Evolutionary conservation across 1,140 invertebrate species (phyloP), one percentile per base, ranked within the genome.

Genomic region (Tenebrio molitor): DNA sequence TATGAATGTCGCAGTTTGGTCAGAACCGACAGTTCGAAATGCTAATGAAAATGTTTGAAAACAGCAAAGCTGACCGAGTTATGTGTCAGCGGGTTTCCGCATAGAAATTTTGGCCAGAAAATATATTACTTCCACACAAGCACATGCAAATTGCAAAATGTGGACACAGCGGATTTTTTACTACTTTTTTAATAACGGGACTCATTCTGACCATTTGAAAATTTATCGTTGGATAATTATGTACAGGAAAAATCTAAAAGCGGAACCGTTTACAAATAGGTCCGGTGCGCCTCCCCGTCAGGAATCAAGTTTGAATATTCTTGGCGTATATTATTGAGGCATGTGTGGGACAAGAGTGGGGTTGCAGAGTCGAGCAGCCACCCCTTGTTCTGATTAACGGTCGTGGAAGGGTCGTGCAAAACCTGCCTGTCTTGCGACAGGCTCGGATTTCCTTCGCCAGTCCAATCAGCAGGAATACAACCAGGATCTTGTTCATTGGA

Each of bases 381-480:
- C 33, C 46, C 53, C 23, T 42, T 66, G 15, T 62, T 29, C 63
- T 74, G 69, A 74, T 74, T 74, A 74, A 74, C 73, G 63, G 65
- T 36, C 25, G 72, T 66, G 29, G 42, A 50, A 72, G 50, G 63
- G 63, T 64, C 39, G 73, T 53, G 53, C 69, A 71, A 71, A 71
- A 67, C 69, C 69, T 67, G 19, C 12, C 44, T 16, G 46, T 72
- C 50, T 42, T 71, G 65, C 50, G 69, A 74, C 69, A 74, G 46
- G 23, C 67, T 41, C 62, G 68, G 69, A 71, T 71, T 71, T 71
- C 73, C 64, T 71, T 63, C 68, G 29, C 36, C 25, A 39, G 34
- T 69, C 68, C 72, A 76, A 76, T 76, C 74, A 76, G 72, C 68
- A 73, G 36, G 65, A 76, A 76, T 70, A 73, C 71, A 73, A 71